These are phyloP conservation scores for Mionectes macconnelli DNA, from an alignment of 2,113 vertebrate species.

Conservation along the genomic window DNA sequence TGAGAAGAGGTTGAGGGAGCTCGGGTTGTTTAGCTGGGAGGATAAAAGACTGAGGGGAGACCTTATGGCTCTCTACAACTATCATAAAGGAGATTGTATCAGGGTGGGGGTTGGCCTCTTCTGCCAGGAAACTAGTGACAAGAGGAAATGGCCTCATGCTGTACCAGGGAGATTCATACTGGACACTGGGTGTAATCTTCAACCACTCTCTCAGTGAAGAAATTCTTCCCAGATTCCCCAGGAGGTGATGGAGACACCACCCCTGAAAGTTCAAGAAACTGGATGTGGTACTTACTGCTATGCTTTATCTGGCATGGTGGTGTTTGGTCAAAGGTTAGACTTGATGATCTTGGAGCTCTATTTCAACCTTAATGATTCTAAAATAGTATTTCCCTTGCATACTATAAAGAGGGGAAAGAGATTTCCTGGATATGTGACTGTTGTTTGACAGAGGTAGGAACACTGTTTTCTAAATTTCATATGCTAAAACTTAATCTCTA, in stretches of 20 bases:
- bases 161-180: neutral
- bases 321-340: neutral
- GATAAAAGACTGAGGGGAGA: neutral
- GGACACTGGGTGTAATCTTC: too few species aligned
- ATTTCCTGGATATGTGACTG: accelerated
- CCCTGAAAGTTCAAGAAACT: neutral
- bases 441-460: neutral
- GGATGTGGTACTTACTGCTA: neutral
- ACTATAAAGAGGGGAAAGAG: neutral
- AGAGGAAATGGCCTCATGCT: neutral
- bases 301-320: neutral
- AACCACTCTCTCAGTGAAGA: too few species aligned
- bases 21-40: neutral
- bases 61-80: neutral
- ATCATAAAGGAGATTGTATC: neutral
- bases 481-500: neutral
- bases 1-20: neutral
- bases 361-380: neutral
- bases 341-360: neutral
- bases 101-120: neutral
- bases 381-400: neutral
- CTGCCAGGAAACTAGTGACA: neutral
- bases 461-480: neutral
- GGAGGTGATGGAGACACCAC: neutral
- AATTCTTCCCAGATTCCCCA: neutral